These are phyloP conservation scores for Hippocampus guttulatus DNA, from an alignment of 2,113 vertebrate genomes.

Conservation along the genomic window DNA sequence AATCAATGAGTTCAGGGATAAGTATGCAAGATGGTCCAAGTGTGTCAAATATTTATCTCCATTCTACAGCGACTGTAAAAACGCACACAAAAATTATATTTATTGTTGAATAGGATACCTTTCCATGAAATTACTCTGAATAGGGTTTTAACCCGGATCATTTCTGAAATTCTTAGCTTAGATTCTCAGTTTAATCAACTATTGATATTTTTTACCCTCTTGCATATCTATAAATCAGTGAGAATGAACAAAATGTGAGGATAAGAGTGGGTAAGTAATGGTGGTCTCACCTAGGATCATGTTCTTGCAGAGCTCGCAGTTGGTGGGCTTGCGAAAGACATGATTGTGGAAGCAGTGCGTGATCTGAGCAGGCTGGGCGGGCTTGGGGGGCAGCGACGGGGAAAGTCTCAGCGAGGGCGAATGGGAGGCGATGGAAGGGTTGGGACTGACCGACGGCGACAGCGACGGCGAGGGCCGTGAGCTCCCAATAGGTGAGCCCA, in stretches of 20 bases:
- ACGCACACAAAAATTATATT: too few relatives aligned
- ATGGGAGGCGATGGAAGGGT: slow-evolving; percentile 66
- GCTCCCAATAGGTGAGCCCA: slow-evolving; percentile 56
- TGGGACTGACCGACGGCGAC: slow-evolving; percentile 67
- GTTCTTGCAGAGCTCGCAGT: slow-evolving; percentile 87
- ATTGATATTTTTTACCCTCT: background rate
- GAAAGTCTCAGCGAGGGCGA: slow-evolving; percentile 70
- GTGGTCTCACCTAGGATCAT: slow-evolving; percentile 82
- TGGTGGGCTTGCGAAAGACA: slow-evolving; percentile 83
- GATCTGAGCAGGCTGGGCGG: slow-evolving; percentile 63
- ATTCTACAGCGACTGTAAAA: too few relatives aligned
- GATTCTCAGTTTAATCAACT: too few relatives aligned
- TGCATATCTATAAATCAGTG: background rate
- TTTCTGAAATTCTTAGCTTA: background rate
- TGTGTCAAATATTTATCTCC: too few relatives aligned
- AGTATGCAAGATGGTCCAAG: too few relatives aligned
- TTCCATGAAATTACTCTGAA: too few relatives aligned
- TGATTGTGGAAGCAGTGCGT: slow-evolving; percentile 86
- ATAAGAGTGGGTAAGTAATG: background rate
- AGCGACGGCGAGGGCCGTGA: slow-evolving; percentile 57
- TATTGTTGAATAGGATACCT: too few relatives aligned
- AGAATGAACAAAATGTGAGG: background rate
- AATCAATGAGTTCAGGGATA: too few relatives aligned
- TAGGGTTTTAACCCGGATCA: background rate
- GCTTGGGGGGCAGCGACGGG: slow-evolving; percentile 50